Evolutionary conservation across 2,888 invertebrate genomes (phyloP).

Genomic region (Drosophila borborema): DNA sequence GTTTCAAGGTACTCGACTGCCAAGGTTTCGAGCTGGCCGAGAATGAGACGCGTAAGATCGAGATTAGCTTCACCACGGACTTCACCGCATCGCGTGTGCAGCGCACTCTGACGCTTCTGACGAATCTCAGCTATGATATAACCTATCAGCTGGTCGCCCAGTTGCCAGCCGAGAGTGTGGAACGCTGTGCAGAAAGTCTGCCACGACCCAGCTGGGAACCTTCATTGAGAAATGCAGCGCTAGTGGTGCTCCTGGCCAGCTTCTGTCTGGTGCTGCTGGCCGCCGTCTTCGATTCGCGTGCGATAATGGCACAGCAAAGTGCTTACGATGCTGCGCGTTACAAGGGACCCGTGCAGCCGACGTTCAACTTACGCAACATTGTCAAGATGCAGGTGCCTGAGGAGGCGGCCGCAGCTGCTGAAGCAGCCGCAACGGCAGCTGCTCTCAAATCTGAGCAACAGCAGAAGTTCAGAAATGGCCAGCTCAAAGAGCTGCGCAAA

Average conservation of each 20-base stretch:
- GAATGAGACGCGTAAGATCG: slow-evolving; percentile 91
- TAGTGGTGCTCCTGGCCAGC: slow-evolving; percentile 87
- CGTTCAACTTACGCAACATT: slow-evolving; percentile 87
- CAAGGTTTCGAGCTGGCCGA: slow-evolving; percentile 89
- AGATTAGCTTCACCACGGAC: slow-evolving; percentile 95
- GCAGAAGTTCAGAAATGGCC: slow-evolving; percentile 46
- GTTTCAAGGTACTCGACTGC: slow-evolving; percentile 92
- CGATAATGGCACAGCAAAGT: slow-evolving; percentile 87
- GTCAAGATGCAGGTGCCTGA: slow-evolving; percentile 69
- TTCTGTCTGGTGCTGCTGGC: slow-evolving; percentile 89
- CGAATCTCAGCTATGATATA: slow-evolving; percentile 87
- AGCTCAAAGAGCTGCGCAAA: slow-evolving; percentile 61
- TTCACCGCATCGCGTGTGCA: slow-evolving; percentile 92
- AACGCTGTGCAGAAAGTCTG: slow-evolving; percentile 89
- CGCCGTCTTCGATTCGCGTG: slow-evolving; percentile 90
- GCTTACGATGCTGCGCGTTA: slow-evolving; percentile 86
- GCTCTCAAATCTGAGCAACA: slow-evolving; percentile 31
- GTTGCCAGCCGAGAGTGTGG: slow-evolving; percentile 88
- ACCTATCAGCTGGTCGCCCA: slow-evolving; percentile 90
- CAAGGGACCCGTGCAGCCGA: slow-evolving; percentile 87
- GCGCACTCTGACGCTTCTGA: slow-evolving; percentile 87
- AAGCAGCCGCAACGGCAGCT: slow-evolving; percentile 34
- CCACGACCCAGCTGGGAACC: slow-evolving; percentile 92
- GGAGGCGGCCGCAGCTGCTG: slow-evolving; percentile 39
- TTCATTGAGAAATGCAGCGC: slow-evolving; percentile 88